phyloP scores from a whole-genome alignment of 2,888 invertebrate species.

The Cryptocephalus moraei region DNA sequence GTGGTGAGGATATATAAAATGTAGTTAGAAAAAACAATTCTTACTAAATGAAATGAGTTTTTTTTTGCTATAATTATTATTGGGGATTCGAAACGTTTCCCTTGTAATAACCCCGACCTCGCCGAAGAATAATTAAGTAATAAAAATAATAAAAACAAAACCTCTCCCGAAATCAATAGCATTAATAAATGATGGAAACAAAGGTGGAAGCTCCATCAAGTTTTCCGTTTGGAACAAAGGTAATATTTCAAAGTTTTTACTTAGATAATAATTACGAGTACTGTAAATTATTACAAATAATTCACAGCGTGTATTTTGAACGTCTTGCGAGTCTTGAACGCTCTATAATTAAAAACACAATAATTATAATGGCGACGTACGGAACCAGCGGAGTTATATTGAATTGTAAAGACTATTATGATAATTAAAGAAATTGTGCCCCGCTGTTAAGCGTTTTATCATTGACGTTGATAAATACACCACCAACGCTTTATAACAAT shows the following conservation, averaged over 20 bases:
- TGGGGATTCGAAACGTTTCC: too few relatives aligned
- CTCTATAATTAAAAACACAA: conserved; percentile 8
- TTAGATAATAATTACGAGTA: conserved; percentile 4
- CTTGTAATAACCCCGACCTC: too few relatives aligned
- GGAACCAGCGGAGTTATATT: conserved; percentile 9
- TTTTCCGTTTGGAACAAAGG: conserved; percentile 2
- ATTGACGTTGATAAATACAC: not conserved
- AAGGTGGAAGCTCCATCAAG: not conserved
- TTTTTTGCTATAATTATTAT: too few relatives aligned
- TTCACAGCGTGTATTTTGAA: conserved; percentile 6
- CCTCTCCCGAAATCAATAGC: too few relatives aligned
- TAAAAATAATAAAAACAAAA: too few relatives aligned
- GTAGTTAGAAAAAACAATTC: too few relatives aligned
- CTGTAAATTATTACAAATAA: conserved; percentile 10
- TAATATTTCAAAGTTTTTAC: conserved; percentile 6
- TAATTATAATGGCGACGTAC: conserved; percentile 6
- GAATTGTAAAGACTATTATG: conserved; percentile 15
- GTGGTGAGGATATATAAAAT: too few relatives aligned
- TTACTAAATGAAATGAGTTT: too few relatives aligned
- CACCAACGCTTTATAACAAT: too few relatives aligned
- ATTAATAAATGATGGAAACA: too few relatives aligned
- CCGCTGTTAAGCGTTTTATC: conserved; percentile 2
- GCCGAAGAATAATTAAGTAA: too few relatives aligned
- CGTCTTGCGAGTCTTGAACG: not conserved
- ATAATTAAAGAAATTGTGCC: conserved; percentile 14